Percentiles rank a stretch among this genome's conserved stretches.
phyloP scores from a whole-genome alignment of 2,888 invertebrate genomes.

The Macrophya alboannulata region DNA sequence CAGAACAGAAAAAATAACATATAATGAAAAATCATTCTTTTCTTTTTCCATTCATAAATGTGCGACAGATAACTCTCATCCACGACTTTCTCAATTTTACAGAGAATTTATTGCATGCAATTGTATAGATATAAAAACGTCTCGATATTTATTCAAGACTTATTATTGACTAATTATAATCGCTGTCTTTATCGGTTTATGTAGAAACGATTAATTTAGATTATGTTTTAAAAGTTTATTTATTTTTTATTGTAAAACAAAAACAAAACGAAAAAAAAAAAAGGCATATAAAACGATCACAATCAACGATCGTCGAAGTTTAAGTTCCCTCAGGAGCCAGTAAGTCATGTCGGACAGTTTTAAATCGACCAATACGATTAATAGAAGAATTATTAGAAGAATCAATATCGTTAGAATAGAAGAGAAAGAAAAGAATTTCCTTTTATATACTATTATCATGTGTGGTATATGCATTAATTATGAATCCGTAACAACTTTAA shows the following conservation, averaged over 20 bases:
- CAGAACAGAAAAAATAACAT: background rate
- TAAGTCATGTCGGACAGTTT: background rate
- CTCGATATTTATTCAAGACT: conserved; percentile 22
- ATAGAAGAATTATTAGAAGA: background rate
- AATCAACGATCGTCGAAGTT: background rate
- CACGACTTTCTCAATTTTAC: background rate
- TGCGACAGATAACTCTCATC: background rate
- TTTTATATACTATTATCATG: background rate
- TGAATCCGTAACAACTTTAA: background rate
- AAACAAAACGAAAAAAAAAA: background rate
- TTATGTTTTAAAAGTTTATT: conserved; percentile 29
- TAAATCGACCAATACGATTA: conserved; percentile 29
- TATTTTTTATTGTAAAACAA: conserved; percentile 11
- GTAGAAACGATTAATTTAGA: conserved; percentile 10
- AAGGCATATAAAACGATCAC: background rate
- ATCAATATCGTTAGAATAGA: background rate
- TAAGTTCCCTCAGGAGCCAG: background rate
- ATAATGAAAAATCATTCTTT: no score
- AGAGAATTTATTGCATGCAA: conserved; percentile 28
- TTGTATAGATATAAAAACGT: background rate
- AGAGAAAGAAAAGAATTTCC: background rate
- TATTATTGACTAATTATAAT: conserved; percentile 23
- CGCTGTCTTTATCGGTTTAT: background rate
- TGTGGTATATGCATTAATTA: background rate
- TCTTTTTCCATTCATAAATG: background rate